Base-by-base conservation (phyloP, 2,113 vertebrate species). In the Oplegnathus fasciatus region DNA sequence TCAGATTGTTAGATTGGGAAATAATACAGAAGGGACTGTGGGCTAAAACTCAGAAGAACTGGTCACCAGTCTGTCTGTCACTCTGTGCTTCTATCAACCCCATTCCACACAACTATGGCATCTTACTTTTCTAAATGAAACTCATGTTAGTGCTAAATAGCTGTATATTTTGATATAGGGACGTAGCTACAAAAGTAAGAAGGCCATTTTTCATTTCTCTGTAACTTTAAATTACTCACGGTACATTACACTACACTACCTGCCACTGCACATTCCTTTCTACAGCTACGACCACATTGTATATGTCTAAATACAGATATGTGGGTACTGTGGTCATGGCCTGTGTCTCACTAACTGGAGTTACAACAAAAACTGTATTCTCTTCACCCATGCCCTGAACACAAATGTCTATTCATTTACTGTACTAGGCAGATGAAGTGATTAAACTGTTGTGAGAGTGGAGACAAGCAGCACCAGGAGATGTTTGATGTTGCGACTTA, bases 401-500 rank as follows among this genome's bases (percentile, higher is more conserved):
- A 68, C 20, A 32, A 13, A 70, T 3, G 9, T 26, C 46, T 32
- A 9, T 8, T 32, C 0, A 44, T n/a, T 42, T 14, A 1, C 20
- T 26, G 5, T n/a, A 42, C 26, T 61, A 8, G 6, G 52, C 48
- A 48, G 44, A 74, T 40, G 3, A 28, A 57, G 64, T 1, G 61
- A 65, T 10, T 26, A 2, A 3, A 6, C 5, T 28, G 7, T 20
- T 22, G 10, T 44, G 60, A 76, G 11, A 24, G 26, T 7, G 7
- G 57, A 70, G 26, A 26, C 57, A 60, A 11, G 17, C 30, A 75
- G 28, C 5, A 14, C 26, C 11, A 7, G 14, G 24, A 32, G 4
- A n/a, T 22, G 17, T 34, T n/a, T 9, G 20, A 37, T 18, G 64
- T 24, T 28, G 15, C 14, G 18, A 89, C 94, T 89, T 87, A 97